Evolutionary conservation across 1,140 invertebrate genomes (phyloP).

Genomic region (Drosophila truncata): DNA sequence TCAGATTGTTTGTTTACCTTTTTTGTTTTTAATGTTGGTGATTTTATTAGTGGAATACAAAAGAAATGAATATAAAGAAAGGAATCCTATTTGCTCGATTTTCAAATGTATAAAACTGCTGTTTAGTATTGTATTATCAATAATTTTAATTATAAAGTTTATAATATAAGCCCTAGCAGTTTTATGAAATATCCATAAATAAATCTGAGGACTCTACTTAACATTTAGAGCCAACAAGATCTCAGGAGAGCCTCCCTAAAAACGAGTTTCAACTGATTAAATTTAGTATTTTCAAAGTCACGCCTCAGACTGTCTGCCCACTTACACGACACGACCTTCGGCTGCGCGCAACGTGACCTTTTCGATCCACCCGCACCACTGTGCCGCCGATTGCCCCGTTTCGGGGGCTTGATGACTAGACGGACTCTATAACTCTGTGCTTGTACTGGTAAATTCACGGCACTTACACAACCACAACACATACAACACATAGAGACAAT

Average conservation of each 20-base stretch:
- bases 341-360: neutral
- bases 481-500: neutral
- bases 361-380: constrained; percentile 22
- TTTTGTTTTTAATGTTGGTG: neutral
- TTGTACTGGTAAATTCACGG: constrained; percentile 20
- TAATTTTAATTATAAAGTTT: too few species aligned
- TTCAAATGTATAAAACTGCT: too few species aligned
- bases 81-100: neutral
- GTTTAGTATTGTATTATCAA: too few species aligned
- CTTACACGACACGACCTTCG: constrained; percentile 15
- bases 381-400: constrained; percentile 25
- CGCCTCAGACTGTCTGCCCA: constrained; percentile 6
- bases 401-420: constrained; percentile 48
- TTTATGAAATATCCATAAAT: too few species aligned
- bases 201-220: too few species aligned
- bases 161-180: too few species aligned
- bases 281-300: neutral
- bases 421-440: constrained; percentile 18
- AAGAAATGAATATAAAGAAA: neutral
- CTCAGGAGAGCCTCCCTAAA: neutral
- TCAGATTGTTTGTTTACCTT: constrained; percentile 4
- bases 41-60: neutral
- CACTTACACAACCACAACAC: constrained; percentile 34
- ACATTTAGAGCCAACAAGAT: neutral
- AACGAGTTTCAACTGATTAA: neutral